phyloP scores from a whole-genome alignment of 2,888 invertebrate species.

The Holacanthella duospinosa region DNA sequence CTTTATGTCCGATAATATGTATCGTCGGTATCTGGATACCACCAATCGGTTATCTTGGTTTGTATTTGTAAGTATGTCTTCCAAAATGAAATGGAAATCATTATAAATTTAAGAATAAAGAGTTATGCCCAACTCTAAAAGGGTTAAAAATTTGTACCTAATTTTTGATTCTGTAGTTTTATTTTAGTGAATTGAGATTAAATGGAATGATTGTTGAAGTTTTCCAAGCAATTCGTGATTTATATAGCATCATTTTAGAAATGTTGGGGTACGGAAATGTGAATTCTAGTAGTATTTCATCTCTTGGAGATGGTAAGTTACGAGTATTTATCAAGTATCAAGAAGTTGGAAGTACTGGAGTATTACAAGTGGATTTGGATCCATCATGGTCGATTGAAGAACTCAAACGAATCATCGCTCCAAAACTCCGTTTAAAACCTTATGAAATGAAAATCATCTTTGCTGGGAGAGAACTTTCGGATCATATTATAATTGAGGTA shows the following conservation, averaged over 20 bases:
- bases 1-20: too few relatives aligned
- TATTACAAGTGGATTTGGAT: conserved; percentile 52
- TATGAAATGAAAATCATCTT: conserved; percentile 66
- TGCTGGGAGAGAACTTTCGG: conserved; percentile 64
- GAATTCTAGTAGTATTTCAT: neutral
- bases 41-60: too few relatives aligned
- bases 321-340: conserved; percentile 34
- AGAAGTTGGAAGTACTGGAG: conserved; percentile 11
- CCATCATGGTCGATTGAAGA: conserved; percentile 63
- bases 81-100: too few relatives aligned
- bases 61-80: too few relatives aligned
- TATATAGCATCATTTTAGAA: conserved; percentile 23
- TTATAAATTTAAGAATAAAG: too few relatives aligned
- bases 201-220: conserved; percentile 24
- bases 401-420: conserved; percentile 60
- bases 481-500: conserved; percentile 58
- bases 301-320: conserved; percentile 15
- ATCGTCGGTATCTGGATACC: too few relatives aligned
- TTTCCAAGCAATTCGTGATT: conserved; percentile 16
- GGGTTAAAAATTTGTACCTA: too few relatives aligned
- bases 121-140: too few relatives aligned
- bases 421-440: conserved; percentile 55
- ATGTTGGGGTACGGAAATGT: conserved; percentile 23
- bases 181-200: too few relatives aligned
- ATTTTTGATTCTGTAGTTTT: too few relatives aligned